Evolutionary conservation across 2,797 vertebrate genomes (phyloP).

Genomic region (Distichodus sexfasciatus): DNA sequence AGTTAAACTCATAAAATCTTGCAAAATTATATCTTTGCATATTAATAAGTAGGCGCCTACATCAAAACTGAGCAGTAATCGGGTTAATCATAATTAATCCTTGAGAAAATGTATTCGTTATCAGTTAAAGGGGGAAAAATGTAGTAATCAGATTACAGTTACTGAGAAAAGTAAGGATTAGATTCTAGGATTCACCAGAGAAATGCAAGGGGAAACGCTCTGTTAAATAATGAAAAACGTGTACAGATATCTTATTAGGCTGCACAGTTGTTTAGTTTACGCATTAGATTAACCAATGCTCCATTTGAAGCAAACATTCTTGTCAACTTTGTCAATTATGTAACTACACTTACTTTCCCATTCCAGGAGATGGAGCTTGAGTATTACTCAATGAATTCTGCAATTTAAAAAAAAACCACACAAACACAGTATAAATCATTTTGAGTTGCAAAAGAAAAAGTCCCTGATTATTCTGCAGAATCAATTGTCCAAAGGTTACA

Average conservation of each 20-base stretch:
- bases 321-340: too few species aligned
- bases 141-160: neutral
- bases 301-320: too few species aligned
- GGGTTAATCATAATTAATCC: neutral
- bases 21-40: too few species aligned
- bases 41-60: neutral
- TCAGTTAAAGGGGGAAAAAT: neutral
- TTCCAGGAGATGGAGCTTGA: constrained; percentile 96
- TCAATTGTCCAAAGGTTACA: too few species aligned
- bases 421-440: too few species aligned
- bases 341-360: constrained; percentile 91
- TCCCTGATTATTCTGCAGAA: too few species aligned
- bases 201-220: neutral
- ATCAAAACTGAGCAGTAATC: neutral
- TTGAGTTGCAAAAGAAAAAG: too few species aligned
- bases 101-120: neutral
- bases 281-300: too few species aligned
- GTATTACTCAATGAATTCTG: constrained; percentile 98
- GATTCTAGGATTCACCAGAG: neutral
- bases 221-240: neutral
- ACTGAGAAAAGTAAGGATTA: neutral
- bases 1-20: too few species aligned
- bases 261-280: neutral
- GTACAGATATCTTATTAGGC: neutral
- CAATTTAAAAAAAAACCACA: neutral